Base-by-base conservation (phyloP, 2,797 vertebrate species). In the Xiphophorus birchmanni region DNA sequence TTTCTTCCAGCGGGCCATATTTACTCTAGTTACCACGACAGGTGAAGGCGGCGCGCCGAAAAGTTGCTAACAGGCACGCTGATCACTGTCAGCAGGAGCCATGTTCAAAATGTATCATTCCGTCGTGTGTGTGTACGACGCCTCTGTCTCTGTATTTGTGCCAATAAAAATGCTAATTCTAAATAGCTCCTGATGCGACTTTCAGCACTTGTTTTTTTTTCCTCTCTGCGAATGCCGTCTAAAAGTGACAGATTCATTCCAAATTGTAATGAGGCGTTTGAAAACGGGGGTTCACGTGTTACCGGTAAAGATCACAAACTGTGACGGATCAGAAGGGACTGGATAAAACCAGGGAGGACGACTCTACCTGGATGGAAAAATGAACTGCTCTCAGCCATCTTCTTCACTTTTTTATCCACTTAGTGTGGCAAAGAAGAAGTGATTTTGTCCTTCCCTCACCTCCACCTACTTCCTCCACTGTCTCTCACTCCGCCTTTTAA, bases 391-490 rank as follows among this genome's bases (percentile, higher is more conserved):
- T 87, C 87, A 74, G 82, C 79, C 77, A 80, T 92, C 92, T 87
- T 90, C 84, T 91, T 82, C 80, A 29, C 86, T 93, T 93, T 88
- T 26, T 91, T 89, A 91, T 93, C 91, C 91, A 91, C 92, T 92
- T 92, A 92, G 80, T 85, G 87, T 37, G 37, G 35, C 84, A 12
- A 82, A 29, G 85, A 88, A 76, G 78, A 85, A 42, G 81, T 45
- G 60, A 50, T 73, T 86, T 78, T 77, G 82, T 93, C 91, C 89
- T 87, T 88, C 87, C 50, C 82, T 90, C 89, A 86, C 89, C 86
- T 88, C 84, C 85, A 56, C 69, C 79, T 76, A 1, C 72, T 81
- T 88, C 90, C 86, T 86, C 83, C 77, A 42, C 78, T 15, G 71
- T 89, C 85, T 88, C 84, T 65, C 86, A 73, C 84, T 76, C 81